These are phyloP conservation scores for Pissodes strobi DNA, from an alignment of 1,140 invertebrate genomes.

Conservation along the genomic window DNA sequence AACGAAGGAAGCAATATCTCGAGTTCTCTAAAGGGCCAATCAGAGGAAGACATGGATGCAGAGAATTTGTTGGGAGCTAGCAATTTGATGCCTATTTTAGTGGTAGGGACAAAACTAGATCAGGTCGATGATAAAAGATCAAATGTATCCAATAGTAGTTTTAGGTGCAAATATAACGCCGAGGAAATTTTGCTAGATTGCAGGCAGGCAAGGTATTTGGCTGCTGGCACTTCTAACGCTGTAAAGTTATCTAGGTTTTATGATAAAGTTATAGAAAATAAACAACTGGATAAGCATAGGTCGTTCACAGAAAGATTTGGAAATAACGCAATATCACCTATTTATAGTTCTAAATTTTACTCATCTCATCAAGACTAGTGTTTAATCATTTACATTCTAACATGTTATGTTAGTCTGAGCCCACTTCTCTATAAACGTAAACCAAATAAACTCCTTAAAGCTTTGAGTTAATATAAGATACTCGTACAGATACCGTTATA, in stretches of 20 bases:
- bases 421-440: no score
- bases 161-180: slow-evolving; percentile 89
- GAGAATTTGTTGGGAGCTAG: slow-evolving; percentile 84
- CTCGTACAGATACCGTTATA: no score
- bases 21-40: slow-evolving; percentile 29
- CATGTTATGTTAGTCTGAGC: no score
- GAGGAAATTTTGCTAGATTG: slow-evolving; percentile 92
- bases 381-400: not conserved
- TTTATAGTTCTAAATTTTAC: slow-evolving; percentile 52
- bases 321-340: slow-evolving; percentile 41
- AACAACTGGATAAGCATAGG: slow-evolving; percentile 35
- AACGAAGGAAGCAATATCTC: slow-evolving; percentile 15
- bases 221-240: slow-evolving; percentile 88
- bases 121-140: slow-evolving; percentile 74
- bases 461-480: no score
- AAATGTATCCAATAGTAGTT: slow-evolving; percentile 48
- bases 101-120: slow-evolving; percentile 92
- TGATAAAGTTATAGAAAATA: slow-evolving; percentile 74
- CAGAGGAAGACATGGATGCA: slow-evolving; percentile 77
- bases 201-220: slow-evolving; percentile 77
- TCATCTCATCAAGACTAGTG: slow-evolving; percentile 52
- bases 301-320: slow-evolving; percentile 45
- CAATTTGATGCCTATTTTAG: slow-evolving; percentile 85
- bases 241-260: slow-evolving; percentile 93
- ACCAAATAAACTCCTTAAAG: no score